These are phyloP conservation scores for Eucera pruinosa DNA, from an alignment of 2,888 invertebrate species.

Conservation along the genomic window DNA sequence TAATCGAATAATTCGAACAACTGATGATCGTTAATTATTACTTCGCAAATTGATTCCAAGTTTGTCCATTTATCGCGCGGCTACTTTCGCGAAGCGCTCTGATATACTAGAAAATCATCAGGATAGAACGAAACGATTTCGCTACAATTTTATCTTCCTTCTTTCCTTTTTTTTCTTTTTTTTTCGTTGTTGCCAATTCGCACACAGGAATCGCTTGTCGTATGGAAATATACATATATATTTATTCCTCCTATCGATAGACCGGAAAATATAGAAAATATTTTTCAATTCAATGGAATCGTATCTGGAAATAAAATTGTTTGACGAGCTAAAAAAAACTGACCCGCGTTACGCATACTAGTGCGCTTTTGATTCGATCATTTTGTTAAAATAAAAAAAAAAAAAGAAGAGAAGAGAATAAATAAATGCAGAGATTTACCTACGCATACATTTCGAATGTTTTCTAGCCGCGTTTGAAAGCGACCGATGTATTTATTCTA, in stretches of 20 bases:
- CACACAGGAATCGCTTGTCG: not conserved
- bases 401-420: no score
- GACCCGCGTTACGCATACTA: not conserved
- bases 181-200: not conserved
- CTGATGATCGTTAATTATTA: no score
- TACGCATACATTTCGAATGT: no score
- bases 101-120: no score
- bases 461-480: no score
- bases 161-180: no score
- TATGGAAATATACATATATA: not conserved
- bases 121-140: not conserved
- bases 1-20: conserved; percentile 19
- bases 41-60: not conserved
- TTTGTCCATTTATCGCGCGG: conserved; percentile 5
- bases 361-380: conserved; percentile 2
- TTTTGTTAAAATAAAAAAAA: not conserved
- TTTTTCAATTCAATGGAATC: not conserved
- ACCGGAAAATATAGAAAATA: conserved; percentile 6
- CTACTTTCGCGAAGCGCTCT: no score
- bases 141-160: no score
- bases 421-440: no score
- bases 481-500: not conserved
- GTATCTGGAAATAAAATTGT: conserved; percentile 4
- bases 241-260: not conserved
- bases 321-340: conserved; percentile 12